These are phyloP conservation scores for Galeopsomyia nigrocyanea DNA, from an alignment of 2,888 invertebrate species.

Conservation along the genomic window DNA sequence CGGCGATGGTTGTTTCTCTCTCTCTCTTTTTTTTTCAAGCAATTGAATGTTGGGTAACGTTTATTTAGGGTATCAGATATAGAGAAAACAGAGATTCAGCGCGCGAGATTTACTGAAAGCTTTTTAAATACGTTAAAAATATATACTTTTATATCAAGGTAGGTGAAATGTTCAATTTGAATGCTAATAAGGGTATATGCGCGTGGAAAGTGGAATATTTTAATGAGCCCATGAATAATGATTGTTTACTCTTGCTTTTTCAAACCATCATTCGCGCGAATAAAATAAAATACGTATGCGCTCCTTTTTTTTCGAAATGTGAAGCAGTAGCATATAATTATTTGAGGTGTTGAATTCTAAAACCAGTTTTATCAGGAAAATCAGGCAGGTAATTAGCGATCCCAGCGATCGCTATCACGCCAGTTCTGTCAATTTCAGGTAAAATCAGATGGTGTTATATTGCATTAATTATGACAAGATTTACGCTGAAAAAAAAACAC, in stretches of 20 bases:
- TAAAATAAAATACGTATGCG: too few species aligned
- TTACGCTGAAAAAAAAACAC: conserved; percentile 28
- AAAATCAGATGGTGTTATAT: conserved; percentile 31
- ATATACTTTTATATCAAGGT: too few species aligned
- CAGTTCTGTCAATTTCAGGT: conserved; percentile 34
- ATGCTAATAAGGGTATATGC: too few species aligned
- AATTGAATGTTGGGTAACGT: neutral
- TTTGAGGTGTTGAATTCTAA: conserved; percentile 39
- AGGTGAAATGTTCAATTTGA: too few species aligned
- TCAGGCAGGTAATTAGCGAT: conserved; percentile 43
- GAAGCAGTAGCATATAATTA: conserved; percentile 28
- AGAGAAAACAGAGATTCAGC: too few species aligned
- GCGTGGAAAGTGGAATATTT: too few species aligned
- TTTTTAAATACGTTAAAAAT: too few species aligned
- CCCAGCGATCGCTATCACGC: conserved; percentile 37
- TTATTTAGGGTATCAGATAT: neutral
- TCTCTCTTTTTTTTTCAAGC: conserved; percentile 9
- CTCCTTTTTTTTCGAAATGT: neutral
- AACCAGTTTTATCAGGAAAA: conserved; percentile 44
- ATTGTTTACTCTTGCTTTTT: too few species aligned
- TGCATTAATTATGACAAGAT: conserved; percentile 30
- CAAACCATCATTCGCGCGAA: too few species aligned
- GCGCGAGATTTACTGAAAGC: too few species aligned
- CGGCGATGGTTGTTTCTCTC: conserved; percentile 4
- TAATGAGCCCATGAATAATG: too few species aligned